Evolutionary conservation across 2,888 invertebrate species (phyloP).

Genomic region (Eurytoma adleriae): DNA sequence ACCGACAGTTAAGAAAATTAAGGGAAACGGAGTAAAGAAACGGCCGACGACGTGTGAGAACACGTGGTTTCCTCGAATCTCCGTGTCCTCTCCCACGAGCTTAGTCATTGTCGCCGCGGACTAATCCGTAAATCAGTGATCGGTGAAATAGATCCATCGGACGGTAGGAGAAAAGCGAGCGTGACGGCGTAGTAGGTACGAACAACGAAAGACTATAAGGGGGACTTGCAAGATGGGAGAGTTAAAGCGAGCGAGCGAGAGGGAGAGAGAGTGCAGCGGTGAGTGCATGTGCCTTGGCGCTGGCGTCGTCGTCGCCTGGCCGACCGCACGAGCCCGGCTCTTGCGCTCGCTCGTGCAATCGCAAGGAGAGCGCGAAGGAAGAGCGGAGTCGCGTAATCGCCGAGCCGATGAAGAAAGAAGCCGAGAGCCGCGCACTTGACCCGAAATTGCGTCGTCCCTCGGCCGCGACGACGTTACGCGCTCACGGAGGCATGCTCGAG

Average conservation of each 20-base stretch:
- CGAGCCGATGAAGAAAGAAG: constrained; percentile 31
- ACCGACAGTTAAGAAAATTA: no score
- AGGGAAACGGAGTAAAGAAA: no score
- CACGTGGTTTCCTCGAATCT: no score
- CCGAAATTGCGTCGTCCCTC: constrained; percentile 40
- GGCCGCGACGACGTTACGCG: not conserved
- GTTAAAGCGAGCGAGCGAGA: not conserved
- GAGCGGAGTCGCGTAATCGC: not conserved
- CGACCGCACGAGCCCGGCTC: not conserved
- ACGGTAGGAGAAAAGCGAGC: not conserved
- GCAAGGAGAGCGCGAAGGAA: not conserved
- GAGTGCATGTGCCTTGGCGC: constrained; percentile 22
- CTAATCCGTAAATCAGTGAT: no score
- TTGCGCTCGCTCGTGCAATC: constrained; percentile 24
- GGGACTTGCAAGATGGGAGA: not conserved
- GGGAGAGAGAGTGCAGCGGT: not conserved
- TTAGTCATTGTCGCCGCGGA: no score
- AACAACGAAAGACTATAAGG: not conserved
- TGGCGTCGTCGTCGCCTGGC: constrained; percentile 10
- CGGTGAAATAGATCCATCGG: no score
- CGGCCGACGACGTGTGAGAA: no score
- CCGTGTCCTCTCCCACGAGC: no score
- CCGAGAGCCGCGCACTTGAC: constrained; percentile 47
- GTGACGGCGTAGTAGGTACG: not conserved
- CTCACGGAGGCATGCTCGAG: not conserved